Base-by-base conservation (phyloP, 2,888 invertebrate genomes). In the Trisateles emortualis region DNA sequence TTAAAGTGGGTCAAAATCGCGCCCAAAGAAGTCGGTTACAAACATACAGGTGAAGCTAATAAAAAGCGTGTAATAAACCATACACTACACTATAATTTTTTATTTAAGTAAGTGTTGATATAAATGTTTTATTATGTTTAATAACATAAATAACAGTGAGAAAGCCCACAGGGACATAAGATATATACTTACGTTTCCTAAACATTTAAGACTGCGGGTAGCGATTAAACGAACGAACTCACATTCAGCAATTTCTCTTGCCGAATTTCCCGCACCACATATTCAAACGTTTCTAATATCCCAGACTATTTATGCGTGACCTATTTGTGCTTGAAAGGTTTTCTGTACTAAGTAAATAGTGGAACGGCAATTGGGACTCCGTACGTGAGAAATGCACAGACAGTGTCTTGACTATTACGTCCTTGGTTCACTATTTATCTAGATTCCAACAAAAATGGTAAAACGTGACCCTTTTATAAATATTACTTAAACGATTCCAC, bases 271-370 rank as follows among this genome's bases (percentile, higher is more conserved):
- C 30, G 32, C 49, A 57, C 48, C 52, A 47, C 10, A 47, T 40
- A 41, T 44, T 36, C 40, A 47, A 46, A 30, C 44, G 19, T 53
- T 46, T 39, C 39, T 41, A 43, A 58, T 54, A 65, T 64, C 52
- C 19, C 14, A 42, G 26, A 19, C 49, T 45, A 52, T 45, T 52
- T 54, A 45, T 36, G 38, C 42, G 44, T 52, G 36, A 51, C 48
- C 46, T 62, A 38, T 62, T 52, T 61, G 32, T 43, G 43, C 26
- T 45, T 35, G 29, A 52, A 48, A 39, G 47, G 40, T 44, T 51
- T 40, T 57, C 24, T 36, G 38, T 60, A 48, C 44, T 57, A 39
- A 53, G 52, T 57, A 67, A 60, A 60, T 67, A 60, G 9, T 43
- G 43, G 48, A 29, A 46, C 38, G 52, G 52, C 52, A 57, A 60